Conservation (phyloP, 2,113 vertebrate genomes). For the Caretta caretta region DNA sequence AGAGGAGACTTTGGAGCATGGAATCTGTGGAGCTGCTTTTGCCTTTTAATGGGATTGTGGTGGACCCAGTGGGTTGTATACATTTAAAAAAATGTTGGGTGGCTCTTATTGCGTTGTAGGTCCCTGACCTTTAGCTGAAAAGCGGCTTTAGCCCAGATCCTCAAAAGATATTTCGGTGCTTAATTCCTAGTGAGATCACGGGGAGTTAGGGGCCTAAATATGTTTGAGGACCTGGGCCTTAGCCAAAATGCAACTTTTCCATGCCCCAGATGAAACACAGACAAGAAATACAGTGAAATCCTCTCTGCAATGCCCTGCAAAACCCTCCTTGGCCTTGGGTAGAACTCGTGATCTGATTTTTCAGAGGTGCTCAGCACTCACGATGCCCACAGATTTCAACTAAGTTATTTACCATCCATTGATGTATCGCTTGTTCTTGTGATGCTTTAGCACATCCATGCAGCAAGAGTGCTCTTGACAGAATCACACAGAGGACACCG, state of each 20-base stretch:
- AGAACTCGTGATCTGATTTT: not conserved
- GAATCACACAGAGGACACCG: not conserved
- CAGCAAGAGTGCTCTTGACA: not conserved
- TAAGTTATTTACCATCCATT: not conserved
- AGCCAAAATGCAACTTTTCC: accelerated
- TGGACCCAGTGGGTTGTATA: not conserved
- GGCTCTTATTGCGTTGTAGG: not conserved
- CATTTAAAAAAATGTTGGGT: not conserved
- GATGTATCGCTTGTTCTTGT: not conserved
- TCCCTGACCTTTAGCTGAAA: not conserved
- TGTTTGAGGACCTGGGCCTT: not conserved
- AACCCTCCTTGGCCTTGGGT: not conserved
- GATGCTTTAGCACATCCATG: not conserved
- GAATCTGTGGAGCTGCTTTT: not conserved
- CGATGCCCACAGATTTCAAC: not conserved
- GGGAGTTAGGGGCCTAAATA: not conserved
- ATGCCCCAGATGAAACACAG: not conserved
- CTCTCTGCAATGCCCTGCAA: not conserved
- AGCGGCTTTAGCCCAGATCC: not conserved
- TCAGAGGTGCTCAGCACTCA: not conserved
- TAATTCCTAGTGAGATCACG: not conserved
- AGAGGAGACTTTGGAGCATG: not conserved
- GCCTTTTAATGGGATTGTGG: not conserved
- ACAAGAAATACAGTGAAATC: not conserved
- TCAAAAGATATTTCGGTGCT: not conserved